These are phyloP conservation scores for Chironomus tepperi DNA, from an alignment of 1,140 invertebrate species.

Conservation along the genomic window DNA sequence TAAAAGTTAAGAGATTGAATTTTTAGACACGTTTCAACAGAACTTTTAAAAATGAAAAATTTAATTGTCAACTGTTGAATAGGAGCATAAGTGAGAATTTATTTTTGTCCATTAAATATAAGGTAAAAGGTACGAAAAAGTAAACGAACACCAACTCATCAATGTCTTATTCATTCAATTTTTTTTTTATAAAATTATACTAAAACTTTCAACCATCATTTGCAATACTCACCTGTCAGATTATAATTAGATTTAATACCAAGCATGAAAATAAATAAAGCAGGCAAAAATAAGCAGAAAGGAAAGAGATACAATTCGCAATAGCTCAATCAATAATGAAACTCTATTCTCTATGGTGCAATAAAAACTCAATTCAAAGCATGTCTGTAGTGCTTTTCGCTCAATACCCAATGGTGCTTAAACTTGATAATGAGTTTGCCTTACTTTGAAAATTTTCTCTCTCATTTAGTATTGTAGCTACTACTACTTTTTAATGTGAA, in stretches of 20 bases:
- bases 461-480: too few relatives aligned
- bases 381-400: not conserved
- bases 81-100: too few relatives aligned
- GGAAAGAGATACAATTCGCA: not conserved
- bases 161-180: too few relatives aligned
- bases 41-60: too few relatives aligned
- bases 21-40: too few relatives aligned
- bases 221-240: not conserved
- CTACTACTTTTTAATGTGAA: too few relatives aligned
- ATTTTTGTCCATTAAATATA: too few relatives aligned
- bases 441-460: not conserved
- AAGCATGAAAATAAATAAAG: not conserved
- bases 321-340: conserved; percentile 14
- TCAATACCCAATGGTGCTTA: conserved; percentile 1
- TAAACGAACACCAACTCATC: too few relatives aligned
- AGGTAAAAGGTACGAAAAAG: too few relatives aligned
- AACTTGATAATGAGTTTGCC: conserved; percentile 12
- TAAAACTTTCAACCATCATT: not conserved
- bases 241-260: conserved; percentile 10
- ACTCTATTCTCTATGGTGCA: conserved; percentile 4
- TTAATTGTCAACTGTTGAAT: too few relatives aligned
- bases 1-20: too few relatives aligned
- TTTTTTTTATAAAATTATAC: too few relatives aligned
- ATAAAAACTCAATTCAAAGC: conserved; percentile 12
- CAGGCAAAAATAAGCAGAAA: not conserved